phyloP scores from a whole-genome alignment of 1,140 invertebrate species.

The Heterodera carotae region DNA sequence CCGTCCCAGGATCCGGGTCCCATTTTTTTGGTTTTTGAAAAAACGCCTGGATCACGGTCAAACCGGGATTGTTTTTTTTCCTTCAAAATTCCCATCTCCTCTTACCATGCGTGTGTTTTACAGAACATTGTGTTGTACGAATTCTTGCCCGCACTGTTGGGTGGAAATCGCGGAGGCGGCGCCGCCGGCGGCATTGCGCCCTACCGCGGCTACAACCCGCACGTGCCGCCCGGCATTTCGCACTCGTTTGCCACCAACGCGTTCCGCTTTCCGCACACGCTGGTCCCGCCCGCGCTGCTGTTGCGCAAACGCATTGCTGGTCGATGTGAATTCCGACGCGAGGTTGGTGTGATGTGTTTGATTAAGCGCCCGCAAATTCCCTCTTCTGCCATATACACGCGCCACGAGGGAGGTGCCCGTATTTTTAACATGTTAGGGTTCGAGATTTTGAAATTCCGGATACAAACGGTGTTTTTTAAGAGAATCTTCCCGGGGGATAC shows the following conservation, averaged over 20 bases:
- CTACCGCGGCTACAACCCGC: constrained; percentile 78
- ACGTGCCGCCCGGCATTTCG: constrained; percentile 89
- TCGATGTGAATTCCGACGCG: constrained; percentile 73
- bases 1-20: no score
- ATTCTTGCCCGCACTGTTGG: constrained; percentile 87
- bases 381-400: no score
- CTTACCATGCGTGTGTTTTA: constrained; percentile 49
- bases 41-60: no score
- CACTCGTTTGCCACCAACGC: constrained; percentile 97
- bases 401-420: no score
- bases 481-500: no score
- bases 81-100: not conserved
- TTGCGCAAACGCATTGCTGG: constrained; percentile 75
- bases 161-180: no score
- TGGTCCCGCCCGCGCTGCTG: constrained; percentile 62
- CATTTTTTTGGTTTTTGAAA: no score
- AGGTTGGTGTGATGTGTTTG: constrained; percentile 69
- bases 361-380: no score
- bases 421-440: no score
- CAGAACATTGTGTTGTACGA: constrained; percentile 96
- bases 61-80: no score
- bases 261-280: constrained; percentile 92
- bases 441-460: no score
- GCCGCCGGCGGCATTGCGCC: constrained; percentile 67
- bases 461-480: no score